Evolutionary conservation across 2,113 vertebrate species (phyloP).

Genomic region (Nematolebias whitei): DNA sequence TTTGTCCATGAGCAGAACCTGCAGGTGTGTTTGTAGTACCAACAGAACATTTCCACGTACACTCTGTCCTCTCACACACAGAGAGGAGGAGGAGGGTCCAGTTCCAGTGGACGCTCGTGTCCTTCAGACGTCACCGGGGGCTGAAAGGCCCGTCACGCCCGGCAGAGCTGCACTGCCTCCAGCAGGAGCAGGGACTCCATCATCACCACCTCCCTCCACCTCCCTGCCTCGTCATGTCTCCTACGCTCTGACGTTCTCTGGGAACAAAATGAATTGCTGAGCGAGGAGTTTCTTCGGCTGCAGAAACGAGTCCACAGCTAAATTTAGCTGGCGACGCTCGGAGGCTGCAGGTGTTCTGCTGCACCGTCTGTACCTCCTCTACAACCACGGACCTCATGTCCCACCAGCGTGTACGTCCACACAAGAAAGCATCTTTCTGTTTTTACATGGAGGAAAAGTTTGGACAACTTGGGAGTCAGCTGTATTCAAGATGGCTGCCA

Average conservation of each 20-base stretch:
- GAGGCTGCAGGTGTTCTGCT: neutral
- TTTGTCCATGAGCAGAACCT: too few relatives aligned
- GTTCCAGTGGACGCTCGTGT: too few relatives aligned
- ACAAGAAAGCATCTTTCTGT: too few relatives aligned
- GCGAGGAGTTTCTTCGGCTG: constrained; percentile 20
- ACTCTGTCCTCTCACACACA: constrained; percentile 5
- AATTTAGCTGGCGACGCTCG: neutral
- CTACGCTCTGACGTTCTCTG: neutral
- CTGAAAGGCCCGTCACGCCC: constrained; percentile 52
- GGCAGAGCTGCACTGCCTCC: constrained; percentile 12
- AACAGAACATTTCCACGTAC: constrained; percentile 50
- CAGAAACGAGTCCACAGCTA: constrained; percentile 17
- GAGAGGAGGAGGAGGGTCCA: neutral
- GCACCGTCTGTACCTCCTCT: too few relatives aligned
- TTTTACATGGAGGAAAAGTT: too few relatives aligned
- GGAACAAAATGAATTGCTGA: constrained; percentile 38
- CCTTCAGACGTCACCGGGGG: constrained; percentile 57
- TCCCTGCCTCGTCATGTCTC: too few relatives aligned
- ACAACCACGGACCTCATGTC: too few relatives aligned
- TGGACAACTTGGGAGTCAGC: too few relatives aligned
- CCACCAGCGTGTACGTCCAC: too few relatives aligned
- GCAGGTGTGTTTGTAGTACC: constrained; percentile 46
- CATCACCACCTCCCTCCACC: constrained; percentile 18
- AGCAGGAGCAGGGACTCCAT: constrained; percentile 30
- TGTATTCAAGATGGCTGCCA: too few relatives aligned